Base-by-base conservation (phyloP, 1,140 invertebrate genomes). In the Gerris buenoi region DNA sequence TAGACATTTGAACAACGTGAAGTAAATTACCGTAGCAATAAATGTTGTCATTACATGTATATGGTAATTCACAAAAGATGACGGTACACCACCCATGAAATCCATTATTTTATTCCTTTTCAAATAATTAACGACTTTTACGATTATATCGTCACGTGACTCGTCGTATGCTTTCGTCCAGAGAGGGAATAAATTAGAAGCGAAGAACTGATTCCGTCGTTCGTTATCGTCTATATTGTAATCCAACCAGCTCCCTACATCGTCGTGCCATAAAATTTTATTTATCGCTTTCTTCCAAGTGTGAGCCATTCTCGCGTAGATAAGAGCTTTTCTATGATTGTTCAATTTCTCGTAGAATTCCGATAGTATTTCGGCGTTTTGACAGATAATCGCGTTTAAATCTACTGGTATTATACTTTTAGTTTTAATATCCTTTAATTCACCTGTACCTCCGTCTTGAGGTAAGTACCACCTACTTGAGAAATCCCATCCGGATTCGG, bases 401-500 rank as follows among this genome's bases (percentile, higher is more conserved):
- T 95, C 93, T 2, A 95, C 93, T 0, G 94, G 93, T 14, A 95
- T 81, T 68, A 96, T 91, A 0, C 83, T 86, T 62, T 85, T 84
- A 0, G 88, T 88, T 73, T 86, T 87, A 58, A 86, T 74, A 72
- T 88, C 83, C 1, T 84, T 88, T 25, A 90, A 76, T 72, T 88
- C 88, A 25, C 85, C 85, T 86, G 73, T 26, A 76, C 87, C 87
- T 25, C 86, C 87, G 27, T 84, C 86, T 66, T 89, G 83, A 5
- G 80, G 76, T 66, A 89, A 85, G 73, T 93, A 95, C 94, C 94
- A 97, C 62, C 93, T 81, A 2, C 88, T 90, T 15, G 90, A 93
- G 77, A 95, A 97, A 75, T 97, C 94, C 93, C 93, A 96, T 1
- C 93, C 94, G 0, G 90, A 93, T 76, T 97, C 93, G 0, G 91